Evolutionary conservation across 2,797 vertebrate genomes (phyloP).

Genomic region (Micropoecilia bifurca): DNA sequence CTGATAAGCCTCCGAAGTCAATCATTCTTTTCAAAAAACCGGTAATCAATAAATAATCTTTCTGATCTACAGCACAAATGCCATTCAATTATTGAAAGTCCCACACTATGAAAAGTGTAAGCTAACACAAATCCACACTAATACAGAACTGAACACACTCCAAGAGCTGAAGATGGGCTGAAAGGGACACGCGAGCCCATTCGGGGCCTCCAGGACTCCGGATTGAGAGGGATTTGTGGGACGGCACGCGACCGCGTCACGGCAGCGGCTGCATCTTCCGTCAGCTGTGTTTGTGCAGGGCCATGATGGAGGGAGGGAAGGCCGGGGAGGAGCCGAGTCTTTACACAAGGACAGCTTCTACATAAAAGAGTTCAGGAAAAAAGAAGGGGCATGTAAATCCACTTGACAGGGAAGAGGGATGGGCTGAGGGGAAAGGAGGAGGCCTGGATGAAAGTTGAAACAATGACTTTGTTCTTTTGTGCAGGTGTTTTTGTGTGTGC

Average conservation of each 20-base stretch:
- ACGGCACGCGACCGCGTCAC: slow-evolving; percentile 88
- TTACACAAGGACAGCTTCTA: slow-evolving; percentile 59
- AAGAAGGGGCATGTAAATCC: slow-evolving; percentile 71
- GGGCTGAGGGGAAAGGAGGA: slow-evolving; percentile 39
- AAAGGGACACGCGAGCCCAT: slow-evolving; percentile 53
- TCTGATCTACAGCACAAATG: slow-evolving; percentile 43
- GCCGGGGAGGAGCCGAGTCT: slow-evolving; percentile 14
- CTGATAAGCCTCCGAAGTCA: slow-evolving; percentile 23
- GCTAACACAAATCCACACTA: slow-evolving; percentile 8
- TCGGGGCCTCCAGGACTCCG: slow-evolving; percentile 60
- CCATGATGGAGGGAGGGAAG: slow-evolving; percentile 54
- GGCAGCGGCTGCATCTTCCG: slow-evolving; percentile 75
- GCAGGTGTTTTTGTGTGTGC: slow-evolving; percentile 81
- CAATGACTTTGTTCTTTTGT: slow-evolving; percentile 79
- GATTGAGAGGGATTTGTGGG: slow-evolving; percentile 76
- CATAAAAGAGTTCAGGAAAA: slow-evolving; percentile 53
- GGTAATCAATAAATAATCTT: slow-evolving; percentile 32
- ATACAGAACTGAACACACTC: slow-evolving; percentile 38
- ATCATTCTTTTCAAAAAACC: slow-evolving; percentile 38
- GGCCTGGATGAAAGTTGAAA: slow-evolving; percentile 70
- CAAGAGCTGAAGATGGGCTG: slow-evolving; percentile 31
- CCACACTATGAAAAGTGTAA: slow-evolving; percentile 17
- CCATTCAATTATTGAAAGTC: slow-evolving; percentile 18
- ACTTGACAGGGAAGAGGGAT: slow-evolving; percentile 58
- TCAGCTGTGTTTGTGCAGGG: slow-evolving; percentile 98